Base-by-base conservation (phyloP, 2,888 invertebrate genomes). In the Diplazon laetatorius region DNA sequence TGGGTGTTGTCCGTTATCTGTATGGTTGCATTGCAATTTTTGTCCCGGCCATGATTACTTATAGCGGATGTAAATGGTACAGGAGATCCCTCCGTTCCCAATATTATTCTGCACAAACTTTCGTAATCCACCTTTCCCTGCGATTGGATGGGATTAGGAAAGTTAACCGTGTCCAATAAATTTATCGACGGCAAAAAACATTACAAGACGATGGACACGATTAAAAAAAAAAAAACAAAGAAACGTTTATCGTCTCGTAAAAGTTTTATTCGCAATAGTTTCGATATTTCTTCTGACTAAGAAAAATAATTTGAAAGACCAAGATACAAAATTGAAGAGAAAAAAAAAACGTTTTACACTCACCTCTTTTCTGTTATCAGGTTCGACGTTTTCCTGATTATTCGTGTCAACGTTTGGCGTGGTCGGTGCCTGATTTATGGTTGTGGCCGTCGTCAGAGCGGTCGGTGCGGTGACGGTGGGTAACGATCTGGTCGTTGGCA, bases 381-480 rank as follows among this genome's bases (percentile, higher is more conserved):
- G 94, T 85, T 94, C 94, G 80, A 94, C 94, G 85, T 94, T 95
- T 85, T 95, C 94, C 89, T 94, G 94, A 87, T 95, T 94, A 76
- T 90, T 90, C 8, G 90, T 90, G 74, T 91, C 91, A 35, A 90
- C 87, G 77, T 88, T 89, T 18, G 88, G 87, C 46, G 89, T 94
- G 92, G 89, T 93, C 92, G 80, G 92, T 89, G 87, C 91, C 84
- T 86, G 86, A 63, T 89, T 89, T 74, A 88, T 88, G 52, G 85
- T 91, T 85, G 90, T 92, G 87, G 90, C 93, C 91, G 88, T 93
- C 88, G 85, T 93, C 88, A 87, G 87, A 22, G 87, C 87, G 37
- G 86, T 89, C 70, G 87, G 89, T 76, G 86, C 87, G 50, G 88
- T 89, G 60, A 88, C 91, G 75, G 88, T 85, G 30, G 90, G 87